Base-by-base conservation (phyloP, 2,888 invertebrate genomes). In the Bombylius discolor region DNA sequence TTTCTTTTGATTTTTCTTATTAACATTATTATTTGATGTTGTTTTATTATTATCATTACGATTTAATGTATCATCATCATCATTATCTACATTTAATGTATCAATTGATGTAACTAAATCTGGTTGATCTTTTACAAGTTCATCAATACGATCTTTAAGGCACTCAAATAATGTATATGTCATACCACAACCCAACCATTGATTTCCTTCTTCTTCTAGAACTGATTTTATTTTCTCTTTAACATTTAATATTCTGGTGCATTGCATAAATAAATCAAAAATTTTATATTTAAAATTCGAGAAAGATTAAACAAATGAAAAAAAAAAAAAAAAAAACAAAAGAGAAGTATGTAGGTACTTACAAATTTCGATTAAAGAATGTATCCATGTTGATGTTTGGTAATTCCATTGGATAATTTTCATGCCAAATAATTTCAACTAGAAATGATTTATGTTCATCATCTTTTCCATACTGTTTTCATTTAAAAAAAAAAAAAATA, bases 281-380 rank as follows among this genome's bases (percentile, higher is more conserved):
- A 44, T 12, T 44, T 11, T 3, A 44, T 44, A 44, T 12, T 23
- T 13, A 44, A 44, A 44, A 44, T 44, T 44, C 13, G 11, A 3
- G 12, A 44, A 44, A 11, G 44, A 11, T 44, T 12, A 44, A 11
- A 12, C 12, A 11, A 44, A 44, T 11, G 44, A 44, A 44, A 12
- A 34, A 36, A 45, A 51, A 51, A 5, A 1, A 33, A n/a, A 23
- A 23, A 23, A 39, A 39, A 39, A 39, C 11, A 9, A 39, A 39
- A 39, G 11, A 7, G 4, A 36, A 9, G 9, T 32, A 44, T 23
- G 42, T 23, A 23, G 48, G 8, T 47, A 82, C 89, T 84, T 78
- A 94, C 94, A 96, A 75, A 71, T 89, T 86, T 69, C 89, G 87
- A 74, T 97, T 97, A 70, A 92, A 96, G 76, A 96, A 97, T 45